Base-by-base conservation (phyloP, 1,140 invertebrate genomes). In the Atta texana region DNA sequence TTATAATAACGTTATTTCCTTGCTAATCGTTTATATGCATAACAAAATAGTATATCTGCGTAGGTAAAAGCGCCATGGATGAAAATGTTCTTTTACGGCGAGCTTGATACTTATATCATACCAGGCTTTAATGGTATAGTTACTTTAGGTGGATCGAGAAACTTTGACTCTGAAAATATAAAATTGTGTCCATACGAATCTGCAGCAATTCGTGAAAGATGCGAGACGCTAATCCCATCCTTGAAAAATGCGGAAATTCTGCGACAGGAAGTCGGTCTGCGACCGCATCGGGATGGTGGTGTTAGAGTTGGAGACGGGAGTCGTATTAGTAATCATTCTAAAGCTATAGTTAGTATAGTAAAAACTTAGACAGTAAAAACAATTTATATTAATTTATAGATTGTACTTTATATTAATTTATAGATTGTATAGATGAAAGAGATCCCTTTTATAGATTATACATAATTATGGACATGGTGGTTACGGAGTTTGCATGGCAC, bases 401-500 rank as follows among this genome's bases (percentile, higher is more conserved):
- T 34, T 7, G 49, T 49, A 78, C 7, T 44, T 74, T 14, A 57
- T 72, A 86, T 89, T 76, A 82, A 85, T 78, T 69, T 34, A 49
- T 24, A 53, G 6, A 49, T 34, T 7, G 49, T 39, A 39, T 39
- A 39, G 85, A 12, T 71, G 75, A 61, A 55, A 28, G 34, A 39
- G 34, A 39, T 57, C 87, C 85, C 2, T 88, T 39, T 80, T 96
- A 18, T 96, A 97, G 95, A 94, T 98, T 18, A 97, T 99, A 0
- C 98, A 99, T 93, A 98, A 98, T 94, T 99, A 99, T 93, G 98
- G 98, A 4, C 98, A 99, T 93, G 98, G 98, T 2, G 98, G 98
- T 4, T 98, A 98, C 94, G 98, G 98, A 7, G 97, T 99, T 1
- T 97, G 97, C 80, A 97, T 98, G 51, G 97, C 98, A 12, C 98